Evolutionary conservation across 1,140 invertebrate genomes (phyloP), one percentile per base, ranked within the genome.

Genomic region (Leptinotarsa defecta): DNA sequence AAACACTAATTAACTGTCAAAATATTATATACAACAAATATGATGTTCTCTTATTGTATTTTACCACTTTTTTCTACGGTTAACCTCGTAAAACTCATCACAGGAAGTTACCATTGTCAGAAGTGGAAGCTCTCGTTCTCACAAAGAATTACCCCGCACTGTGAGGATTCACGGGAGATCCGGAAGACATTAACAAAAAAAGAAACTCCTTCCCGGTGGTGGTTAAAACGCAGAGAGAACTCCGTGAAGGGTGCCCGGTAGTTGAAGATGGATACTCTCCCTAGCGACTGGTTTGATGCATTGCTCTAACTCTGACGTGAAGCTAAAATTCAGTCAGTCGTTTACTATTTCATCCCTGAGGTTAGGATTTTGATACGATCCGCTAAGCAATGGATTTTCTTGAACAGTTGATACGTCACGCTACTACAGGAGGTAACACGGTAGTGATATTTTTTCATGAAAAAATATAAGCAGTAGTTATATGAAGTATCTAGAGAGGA

Each of bases 231-330:
- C 17, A 68, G 6, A 68, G 27, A 68, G 11, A 68, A 68, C 52
- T 57, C n/a, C 52, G 15, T 19, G 52, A 57, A 15, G 52, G 15
- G 52, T 57, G 13, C 68, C 17, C 48, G 48, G 68, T 52, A 48
- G 68, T 49, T 57, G 68, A 49, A 70, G 48, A 70, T 52, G 68
- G 48, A 70, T 70, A 22, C 48, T 24, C 48, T 70, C 68, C 68
- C 68, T 20, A 48, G 48, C 68, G 68, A 52, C 13, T 20, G 20
- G 43, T 48, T 52, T 70, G 68, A 70, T 70, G 52, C 68, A 70
- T 70, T 48, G 68, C 48, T 24, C 17, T 19, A 13, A 70, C 17
- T 48, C 43, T 52, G 43, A 49, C 68, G 48, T n/a, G 68, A 17
- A 48, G 43, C 19, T 52, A 27, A 34, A 70, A 70, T 70, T 70